Base-by-base conservation (phyloP, 35 echinoderm and acorn worm genomes). In the Amphiura filiformis region DNA sequence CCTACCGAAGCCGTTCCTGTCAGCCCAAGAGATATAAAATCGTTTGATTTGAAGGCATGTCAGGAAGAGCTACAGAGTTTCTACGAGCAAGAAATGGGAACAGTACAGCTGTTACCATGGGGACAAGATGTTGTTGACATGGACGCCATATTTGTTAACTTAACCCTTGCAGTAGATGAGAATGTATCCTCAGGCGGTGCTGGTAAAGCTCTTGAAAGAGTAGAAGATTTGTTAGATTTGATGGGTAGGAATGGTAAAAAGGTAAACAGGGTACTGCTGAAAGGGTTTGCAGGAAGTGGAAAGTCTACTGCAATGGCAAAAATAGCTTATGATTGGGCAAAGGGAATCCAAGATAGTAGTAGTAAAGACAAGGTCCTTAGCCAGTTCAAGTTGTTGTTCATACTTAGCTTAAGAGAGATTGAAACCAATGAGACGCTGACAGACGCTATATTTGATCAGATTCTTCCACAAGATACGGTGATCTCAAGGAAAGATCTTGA, bases 391-490 rank as follows among this genome's bases (percentile, higher is more conserved):
- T 70, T 70, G 3, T n/a, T 70, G 26, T 70, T 70, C 28, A 15
- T 70, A 26, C 61, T 70, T 70, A 70, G 61, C 28, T 70, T 70
- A 70, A 70, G 61, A 30, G 61, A 70, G 26, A 70, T 70, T 70
- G 61, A 70, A 2, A 26, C 26, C 17, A 70, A 70, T n/a, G 61
- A 70, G 28, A 70, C 61, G 61, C 28, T 70, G 2, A 70, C 28
- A 70, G 61, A 70, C 28, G 61, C 61, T 23, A 70, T 70, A 70
- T 70, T 70, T 70, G 61, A 70, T 70, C 61, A 70, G 61, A 70
- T 70, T 70, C 26, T 70, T 70, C 61, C 61, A 18, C 61, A 70
- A 70, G 61, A 70, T 30, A 70, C 61, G 26, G 26, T 23, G 17
- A 70, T 70, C 4, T 70, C 61, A 15, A 70, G 26, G 26, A 11